Conservation (phyloP, 1,140 invertebrate genomes). For the Diorhabda elongata region DNA sequence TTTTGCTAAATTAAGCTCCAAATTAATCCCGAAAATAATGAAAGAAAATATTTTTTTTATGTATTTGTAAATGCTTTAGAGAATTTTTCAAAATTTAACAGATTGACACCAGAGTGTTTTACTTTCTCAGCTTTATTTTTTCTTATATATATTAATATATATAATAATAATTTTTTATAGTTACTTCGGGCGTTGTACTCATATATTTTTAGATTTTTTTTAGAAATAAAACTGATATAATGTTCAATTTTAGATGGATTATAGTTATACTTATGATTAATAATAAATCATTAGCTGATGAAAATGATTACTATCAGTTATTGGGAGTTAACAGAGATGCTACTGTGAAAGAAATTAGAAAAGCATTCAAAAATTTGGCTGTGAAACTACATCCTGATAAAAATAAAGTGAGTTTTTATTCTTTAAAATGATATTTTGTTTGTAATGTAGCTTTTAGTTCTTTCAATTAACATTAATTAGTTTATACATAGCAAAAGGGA, state of each 20-base stretch:
- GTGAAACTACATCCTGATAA: slow-evolving; percentile 81
- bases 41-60: no score
- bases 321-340: slow-evolving; percentile 68
- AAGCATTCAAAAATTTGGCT: slow-evolving; percentile 78
- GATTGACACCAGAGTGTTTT: no score
- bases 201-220: not conserved
- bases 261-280: not conserved
- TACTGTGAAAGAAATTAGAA: slow-evolving; percentile 68
- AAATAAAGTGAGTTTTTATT: slow-evolving; percentile 60
- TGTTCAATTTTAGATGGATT: not conserved
- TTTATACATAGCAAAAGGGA: no score
- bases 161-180: not conserved
- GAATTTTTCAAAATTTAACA: no score
- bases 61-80: no score
- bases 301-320: slow-evolving; percentile 59
- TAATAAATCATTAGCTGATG: slow-evolving; percentile 9
- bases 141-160: not conserved
- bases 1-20: no score
- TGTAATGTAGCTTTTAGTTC: no score
- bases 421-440: no score
- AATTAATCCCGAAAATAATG: no score
- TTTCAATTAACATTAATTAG: no score
- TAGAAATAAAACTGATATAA: not conserved
- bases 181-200: no score
- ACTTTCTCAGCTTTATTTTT: not conserved